Percentiles rank a stretch among this genome's conserved stretches.
Evolutionary conservation across 2,113 vertebrate species (phyloP).

Genomic region (Pseudorhombus dupliciocellatus): DNA sequence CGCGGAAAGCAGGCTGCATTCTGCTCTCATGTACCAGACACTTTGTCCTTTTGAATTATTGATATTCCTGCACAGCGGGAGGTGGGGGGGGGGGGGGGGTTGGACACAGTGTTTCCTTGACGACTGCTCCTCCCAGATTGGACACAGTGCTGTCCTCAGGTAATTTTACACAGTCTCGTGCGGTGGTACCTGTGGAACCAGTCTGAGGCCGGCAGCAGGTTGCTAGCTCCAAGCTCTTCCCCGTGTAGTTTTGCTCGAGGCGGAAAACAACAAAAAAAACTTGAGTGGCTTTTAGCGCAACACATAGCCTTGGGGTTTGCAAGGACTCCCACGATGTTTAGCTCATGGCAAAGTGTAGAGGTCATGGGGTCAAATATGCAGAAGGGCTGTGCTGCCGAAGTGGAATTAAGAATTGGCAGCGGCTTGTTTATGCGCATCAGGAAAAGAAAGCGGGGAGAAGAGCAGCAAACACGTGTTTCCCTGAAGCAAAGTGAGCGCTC

Average conservation of each 20-base stretch:
- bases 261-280: constrained; percentile 19
- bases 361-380: constrained; percentile 45
- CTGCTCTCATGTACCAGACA: constrained; percentile 59
- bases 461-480: not conserved
- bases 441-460: not conserved
- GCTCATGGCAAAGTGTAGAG: constrained; percentile 53
- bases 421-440: constrained; percentile 7
- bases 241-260: constrained; percentile 42
- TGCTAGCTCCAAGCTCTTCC: constrained; percentile 43
- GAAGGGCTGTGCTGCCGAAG: constrained; percentile 26
- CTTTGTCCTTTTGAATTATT: constrained; percentile 76
- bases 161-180: constrained; percentile 48
- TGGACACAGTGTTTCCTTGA: constrained; percentile 46
- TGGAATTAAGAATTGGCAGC: not conserved
- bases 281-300: constrained; percentile 52
- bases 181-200: constrained; percentile 46
- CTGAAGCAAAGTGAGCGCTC: not conserved
- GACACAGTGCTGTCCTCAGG: constrained; percentile 46
- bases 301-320: constrained; percentile 47
- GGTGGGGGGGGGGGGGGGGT: not conserved
- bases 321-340: constrained; percentile 40
- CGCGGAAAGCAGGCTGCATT: constrained; percentile 54
- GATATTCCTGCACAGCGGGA: constrained; percentile 38
- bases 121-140: too few species aligned
- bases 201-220: constrained; percentile 38